phyloP scores from a whole-genome alignment of 2,888 invertebrate species.

The Latrodectus hesperus region DNA sequence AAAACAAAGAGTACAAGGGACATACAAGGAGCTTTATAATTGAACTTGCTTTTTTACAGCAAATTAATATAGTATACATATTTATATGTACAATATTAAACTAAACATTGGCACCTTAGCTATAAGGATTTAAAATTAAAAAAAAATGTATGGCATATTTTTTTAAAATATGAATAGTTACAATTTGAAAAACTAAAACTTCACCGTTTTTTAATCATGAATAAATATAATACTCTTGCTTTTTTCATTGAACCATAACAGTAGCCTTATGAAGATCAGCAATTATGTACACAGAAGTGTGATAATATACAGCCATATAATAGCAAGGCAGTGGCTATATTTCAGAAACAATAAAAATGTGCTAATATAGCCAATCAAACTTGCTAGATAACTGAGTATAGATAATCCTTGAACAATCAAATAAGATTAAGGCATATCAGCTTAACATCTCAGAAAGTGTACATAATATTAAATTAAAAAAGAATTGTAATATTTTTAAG shows the following conservation, averaged over 20 bases:
- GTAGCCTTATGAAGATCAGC: not conserved
- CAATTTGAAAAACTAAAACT: too few relatives aligned
- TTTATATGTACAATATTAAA: conserved; percentile 54
- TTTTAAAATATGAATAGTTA: not conserved
- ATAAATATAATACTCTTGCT: not conserved
- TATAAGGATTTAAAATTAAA: conserved; percentile 15
- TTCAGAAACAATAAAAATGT: conserved; percentile 5
- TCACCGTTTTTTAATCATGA: not conserved
- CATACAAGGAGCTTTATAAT: conserved; percentile 37
- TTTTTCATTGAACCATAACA: not conserved
- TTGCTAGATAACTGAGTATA: not conserved
- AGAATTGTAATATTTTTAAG: not conserved
- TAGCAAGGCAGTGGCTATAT: conserved; percentile 5
- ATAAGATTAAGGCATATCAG: too few relatives aligned
- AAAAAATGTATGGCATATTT: conserved; percentile 2
- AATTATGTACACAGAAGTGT: not conserved
- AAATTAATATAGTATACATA: conserved; percentile 49
- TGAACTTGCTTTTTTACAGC: conserved; percentile 57
- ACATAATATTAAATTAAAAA: not conserved
- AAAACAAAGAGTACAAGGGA: conserved; percentile 35
- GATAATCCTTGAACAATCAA: too few relatives aligned
- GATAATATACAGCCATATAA: not conserved
- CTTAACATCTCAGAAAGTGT: too few relatives aligned
- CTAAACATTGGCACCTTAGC: conserved; percentile 57
- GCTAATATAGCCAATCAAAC: not conserved